Evolutionary conservation across 2,113 vertebrate genomes (phyloP).

Genomic region (Menura novaehollandiae): DNA sequence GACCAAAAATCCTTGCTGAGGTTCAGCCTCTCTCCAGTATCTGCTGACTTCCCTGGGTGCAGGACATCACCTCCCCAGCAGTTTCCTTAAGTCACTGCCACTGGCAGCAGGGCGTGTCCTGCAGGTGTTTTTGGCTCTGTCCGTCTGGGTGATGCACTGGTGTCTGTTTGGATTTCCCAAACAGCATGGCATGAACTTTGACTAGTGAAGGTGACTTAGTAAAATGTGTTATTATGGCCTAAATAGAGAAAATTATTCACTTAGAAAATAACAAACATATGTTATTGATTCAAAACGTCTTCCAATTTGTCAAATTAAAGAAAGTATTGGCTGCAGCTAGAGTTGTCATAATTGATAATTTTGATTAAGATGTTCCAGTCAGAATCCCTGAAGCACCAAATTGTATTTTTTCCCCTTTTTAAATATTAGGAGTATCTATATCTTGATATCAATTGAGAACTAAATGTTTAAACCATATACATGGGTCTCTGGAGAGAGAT

Average conservation of each 20-base stretch:
- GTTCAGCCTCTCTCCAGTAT: not conserved
- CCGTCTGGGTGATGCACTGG: not conserved
- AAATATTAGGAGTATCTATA: not conserved
- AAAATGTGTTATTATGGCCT: not conserved
- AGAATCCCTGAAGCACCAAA: not conserved
- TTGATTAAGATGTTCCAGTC: not conserved
- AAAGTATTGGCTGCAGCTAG: not conserved
- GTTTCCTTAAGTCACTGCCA: fast-evolving
- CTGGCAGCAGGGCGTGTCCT: not conserved
- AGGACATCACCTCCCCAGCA: not conserved
- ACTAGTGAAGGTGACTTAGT: not conserved
- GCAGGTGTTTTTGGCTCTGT: not conserved
- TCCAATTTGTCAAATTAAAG: not conserved
- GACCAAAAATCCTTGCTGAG: not conserved
- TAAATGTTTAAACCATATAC: not conserved
- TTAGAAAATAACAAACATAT: not conserved
- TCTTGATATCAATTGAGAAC: not conserved
- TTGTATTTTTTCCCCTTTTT: not conserved
- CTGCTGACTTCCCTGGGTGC: not conserved
- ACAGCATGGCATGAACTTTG: not conserved
- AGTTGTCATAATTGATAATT: not conserved
- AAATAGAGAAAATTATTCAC: not conserved
- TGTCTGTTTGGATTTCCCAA: not conserved
- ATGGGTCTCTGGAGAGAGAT: not conserved
- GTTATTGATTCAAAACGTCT: not conserved